phyloP scores from a whole-genome alignment of 2,888 invertebrate genomes.

The Sipha maydis region DNA sequence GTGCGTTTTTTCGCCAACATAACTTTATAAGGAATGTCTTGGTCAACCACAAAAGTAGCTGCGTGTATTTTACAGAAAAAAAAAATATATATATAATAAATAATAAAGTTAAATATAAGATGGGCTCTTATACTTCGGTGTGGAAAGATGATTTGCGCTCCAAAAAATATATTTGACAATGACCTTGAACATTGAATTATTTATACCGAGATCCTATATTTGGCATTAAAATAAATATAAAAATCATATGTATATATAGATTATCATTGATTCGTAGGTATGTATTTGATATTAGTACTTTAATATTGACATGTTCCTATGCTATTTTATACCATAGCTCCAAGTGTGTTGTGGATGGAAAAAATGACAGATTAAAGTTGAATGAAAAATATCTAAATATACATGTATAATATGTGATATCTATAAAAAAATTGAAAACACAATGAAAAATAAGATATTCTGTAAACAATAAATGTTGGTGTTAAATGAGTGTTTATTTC shows the following conservation, averaged over 20 bases:
- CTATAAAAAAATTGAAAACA: not conserved
- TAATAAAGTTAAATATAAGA: slow-evolving; percentile 24
- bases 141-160: slow-evolving; percentile 20
- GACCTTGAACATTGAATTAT: slow-evolving; percentile 10
- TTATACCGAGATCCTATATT: not conserved
- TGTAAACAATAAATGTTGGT: not conserved
- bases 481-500: not conserved
- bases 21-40: slow-evolving; percentile 59
- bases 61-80: slow-evolving; percentile 20
- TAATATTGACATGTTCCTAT: not conserved
- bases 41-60: slow-evolving; percentile 56
- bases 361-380: not conserved
- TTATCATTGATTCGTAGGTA: not conserved
- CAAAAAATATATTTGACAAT: slow-evolving; percentile 7
- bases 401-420: not conserved
- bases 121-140: not conserved
- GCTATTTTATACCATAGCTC: not conserved
- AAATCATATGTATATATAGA: not conserved
- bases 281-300: not conserved
- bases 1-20: slow-evolving; percentile 59
- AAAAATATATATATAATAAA: slow-evolving; percentile 26
- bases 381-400: not conserved
- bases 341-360: not conserved
- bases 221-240: slow-evolving; percentile 2
- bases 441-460: too few relatives aligned